phyloP scores from a whole-genome alignment of 2,113 vertebrate species.

The Rhinoptilus africanus region DNA sequence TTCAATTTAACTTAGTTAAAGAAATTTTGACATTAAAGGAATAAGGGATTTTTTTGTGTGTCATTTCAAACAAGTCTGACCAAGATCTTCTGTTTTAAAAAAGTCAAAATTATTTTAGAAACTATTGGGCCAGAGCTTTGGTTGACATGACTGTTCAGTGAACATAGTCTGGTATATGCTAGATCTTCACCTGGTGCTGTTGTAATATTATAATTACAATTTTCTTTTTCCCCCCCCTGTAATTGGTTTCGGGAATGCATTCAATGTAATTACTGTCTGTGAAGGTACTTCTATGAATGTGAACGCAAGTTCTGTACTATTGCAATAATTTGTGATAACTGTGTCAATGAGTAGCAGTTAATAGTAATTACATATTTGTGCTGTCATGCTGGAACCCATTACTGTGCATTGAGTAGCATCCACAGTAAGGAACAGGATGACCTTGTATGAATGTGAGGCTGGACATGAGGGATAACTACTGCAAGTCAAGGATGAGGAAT shows the following conservation, averaged over 20 bases:
- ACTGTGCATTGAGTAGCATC: background rate
- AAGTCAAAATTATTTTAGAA: background rate
- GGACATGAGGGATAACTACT: background rate
- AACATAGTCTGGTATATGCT: background rate
- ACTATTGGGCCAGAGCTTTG: background rate
- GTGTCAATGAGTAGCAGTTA: background rate
- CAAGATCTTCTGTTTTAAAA: background rate
- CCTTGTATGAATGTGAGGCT: background rate
- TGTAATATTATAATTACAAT: background rate
- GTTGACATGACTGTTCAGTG: background rate
- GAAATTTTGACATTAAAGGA: background rate
- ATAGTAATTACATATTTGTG: background rate
- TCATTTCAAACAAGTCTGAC: background rate
- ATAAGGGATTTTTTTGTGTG: background rate
- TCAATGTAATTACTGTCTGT: background rate
- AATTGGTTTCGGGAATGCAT: background rate
- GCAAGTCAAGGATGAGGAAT: background rate
- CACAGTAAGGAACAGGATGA: background rate
- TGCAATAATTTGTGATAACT: background rate
- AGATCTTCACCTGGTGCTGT: background rate
- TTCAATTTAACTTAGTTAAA: background rate
- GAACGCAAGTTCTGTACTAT: background rate
- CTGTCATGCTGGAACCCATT: background rate
- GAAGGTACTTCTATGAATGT: background rate
- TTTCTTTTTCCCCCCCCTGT: background rate